phyloP scores from a whole-genome alignment of 2,113 vertebrate genomes.

The Rattus norvegicus region DNA sequence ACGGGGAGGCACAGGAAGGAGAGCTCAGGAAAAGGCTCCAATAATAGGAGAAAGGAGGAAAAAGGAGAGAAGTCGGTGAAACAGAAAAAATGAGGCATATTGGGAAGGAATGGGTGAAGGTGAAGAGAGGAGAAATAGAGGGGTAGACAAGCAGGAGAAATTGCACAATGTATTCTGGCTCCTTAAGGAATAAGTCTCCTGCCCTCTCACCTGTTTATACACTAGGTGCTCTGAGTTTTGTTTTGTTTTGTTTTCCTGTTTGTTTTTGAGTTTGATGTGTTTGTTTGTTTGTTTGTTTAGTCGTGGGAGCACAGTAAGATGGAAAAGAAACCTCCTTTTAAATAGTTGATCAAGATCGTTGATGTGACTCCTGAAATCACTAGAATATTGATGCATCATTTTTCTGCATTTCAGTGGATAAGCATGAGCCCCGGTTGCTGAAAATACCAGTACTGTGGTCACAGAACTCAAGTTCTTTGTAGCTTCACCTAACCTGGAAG shows the following conservation, averaged over 20 bases:
- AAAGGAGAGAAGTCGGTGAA: neutral
- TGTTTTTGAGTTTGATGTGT: neutral
- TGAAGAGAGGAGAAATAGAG: no score
- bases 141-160: neutral
- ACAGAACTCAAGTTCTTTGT: no score
- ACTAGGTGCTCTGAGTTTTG: no score
- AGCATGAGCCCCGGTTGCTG: neutral
- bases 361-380: neutral
- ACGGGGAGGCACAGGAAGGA: no score
- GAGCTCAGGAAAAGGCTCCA: neutral
- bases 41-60: neutral
- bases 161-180: no score
- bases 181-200: neutral
- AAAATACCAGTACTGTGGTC: neutral
- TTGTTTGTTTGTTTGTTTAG: neutral
- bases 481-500: neutral
- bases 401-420: neutral
- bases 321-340: neutral
- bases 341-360: neutral
- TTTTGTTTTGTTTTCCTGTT: no score
- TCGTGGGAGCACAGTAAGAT: fast-evolving
- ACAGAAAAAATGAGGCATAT: neutral
- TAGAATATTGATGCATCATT: neutral
- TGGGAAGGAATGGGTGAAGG: neutral
- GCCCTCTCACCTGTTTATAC: neutral